Evolutionary conservation across 2,113 vertebrate species (phyloP).

Genomic region (Mustela nigripes): DNA sequence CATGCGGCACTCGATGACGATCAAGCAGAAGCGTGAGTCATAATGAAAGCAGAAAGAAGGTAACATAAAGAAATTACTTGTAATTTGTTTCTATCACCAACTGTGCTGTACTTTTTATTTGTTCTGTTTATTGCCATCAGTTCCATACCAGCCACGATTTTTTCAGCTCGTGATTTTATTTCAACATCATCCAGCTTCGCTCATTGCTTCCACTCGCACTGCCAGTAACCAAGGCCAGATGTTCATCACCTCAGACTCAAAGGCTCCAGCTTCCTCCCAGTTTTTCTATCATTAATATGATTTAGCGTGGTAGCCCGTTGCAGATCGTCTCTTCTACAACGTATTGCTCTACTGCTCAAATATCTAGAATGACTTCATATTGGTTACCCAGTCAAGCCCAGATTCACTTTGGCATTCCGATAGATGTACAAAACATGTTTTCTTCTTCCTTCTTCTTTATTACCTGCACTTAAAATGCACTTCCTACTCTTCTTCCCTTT

Average conservation of each 20-base stretch:
- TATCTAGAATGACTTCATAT: slow-evolving; percentile 63
- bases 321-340: slow-evolving; percentile 63
- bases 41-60: slow-evolving; percentile 62
- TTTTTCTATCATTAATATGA: slow-evolving; percentile 17
- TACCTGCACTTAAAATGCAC: slow-evolving; percentile 9
- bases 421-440: slow-evolving; percentile 16
- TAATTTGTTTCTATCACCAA: slow-evolving; percentile 59
- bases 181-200: not conserved
- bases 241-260: slow-evolving; percentile 50
- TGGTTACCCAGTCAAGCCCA: not conserved
- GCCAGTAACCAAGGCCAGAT: slow-evolving; percentile 61
- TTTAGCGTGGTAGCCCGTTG: slow-evolving; percentile 43
- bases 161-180: slow-evolving; percentile 34
- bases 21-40: slow-evolving; percentile 58
- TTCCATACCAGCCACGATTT: slow-evolving; percentile 27
- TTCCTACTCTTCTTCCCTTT: not conserved
- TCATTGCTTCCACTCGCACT: slow-evolving; percentile 33
- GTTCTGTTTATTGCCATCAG: slow-evolving; percentile 53
- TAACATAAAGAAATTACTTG: slow-evolving; percentile 48
- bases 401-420: slow-evolving; percentile 3
- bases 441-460: slow-evolving; percentile 46
- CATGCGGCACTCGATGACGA: not conserved
- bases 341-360: slow-evolving; percentile 20
- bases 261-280: slow-evolving; percentile 33
- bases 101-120: slow-evolving; percentile 57